Conservation (phyloP, 2,113 vertebrate species). For the Bambusicola thoracicus region DNA sequence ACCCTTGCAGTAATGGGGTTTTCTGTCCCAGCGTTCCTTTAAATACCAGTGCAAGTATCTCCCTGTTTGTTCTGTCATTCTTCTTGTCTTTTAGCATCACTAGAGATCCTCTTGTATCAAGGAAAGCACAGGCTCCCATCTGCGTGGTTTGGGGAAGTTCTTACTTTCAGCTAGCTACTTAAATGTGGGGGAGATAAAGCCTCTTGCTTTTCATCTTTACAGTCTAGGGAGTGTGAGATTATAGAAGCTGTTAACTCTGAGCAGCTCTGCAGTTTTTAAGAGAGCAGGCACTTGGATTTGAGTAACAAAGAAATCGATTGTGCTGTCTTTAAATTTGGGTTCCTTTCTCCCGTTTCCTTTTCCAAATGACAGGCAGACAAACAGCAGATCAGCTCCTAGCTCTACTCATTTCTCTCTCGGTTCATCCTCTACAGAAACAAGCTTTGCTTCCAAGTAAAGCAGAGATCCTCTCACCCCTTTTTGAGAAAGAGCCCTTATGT, state of each 20-base stretch:
- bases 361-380: background rate
- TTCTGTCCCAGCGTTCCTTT: background rate
- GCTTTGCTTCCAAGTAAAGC: fast-evolving
- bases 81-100: background rate
- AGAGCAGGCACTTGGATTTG: background rate
- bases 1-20: background rate
- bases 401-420: background rate
- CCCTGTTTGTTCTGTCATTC: background rate
- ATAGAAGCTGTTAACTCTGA: background rate
- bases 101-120: background rate
- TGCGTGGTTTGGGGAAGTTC: background rate
- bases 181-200: background rate
- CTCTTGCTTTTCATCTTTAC: background rate
- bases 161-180: background rate
- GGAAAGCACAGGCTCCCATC: background rate
- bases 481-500: background rate
- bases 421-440: background rate
- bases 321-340: background rate
- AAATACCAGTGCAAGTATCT: background rate
- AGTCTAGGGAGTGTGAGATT: background rate
- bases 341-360: background rate
- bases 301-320: background rate
- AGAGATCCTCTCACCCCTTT: background rate
- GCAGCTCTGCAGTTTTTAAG: background rate
- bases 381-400: background rate